Evolutionary conservation across 2,113 vertebrate genomes (phyloP), one percentile per base, ranked within the genome.

Genomic region (Carettochelys insculpta): DNA sequence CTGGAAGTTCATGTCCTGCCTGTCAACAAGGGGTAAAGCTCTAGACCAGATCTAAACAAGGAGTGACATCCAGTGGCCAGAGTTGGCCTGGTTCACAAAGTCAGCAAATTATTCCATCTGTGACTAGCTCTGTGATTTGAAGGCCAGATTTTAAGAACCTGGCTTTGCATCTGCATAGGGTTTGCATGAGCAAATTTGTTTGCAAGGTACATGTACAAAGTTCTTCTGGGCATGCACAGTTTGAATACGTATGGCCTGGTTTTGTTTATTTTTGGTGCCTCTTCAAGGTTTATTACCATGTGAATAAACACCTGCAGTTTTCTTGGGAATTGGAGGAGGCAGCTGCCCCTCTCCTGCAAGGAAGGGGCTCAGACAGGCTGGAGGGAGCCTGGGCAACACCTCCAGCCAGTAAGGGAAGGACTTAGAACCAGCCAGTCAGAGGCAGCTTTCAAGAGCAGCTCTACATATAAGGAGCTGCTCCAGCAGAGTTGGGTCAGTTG

Each of bases 51-150:
- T 90, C 85, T 29, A 90, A 68, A 89, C 82, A 83, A 92, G 91
- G 90, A 94, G 82, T 78, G 77, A 77, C 93, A 19, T 77, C 78
- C 96, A 61, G 54, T 87, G 51, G 51, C 68, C 96, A 95, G 95
- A 96, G 82, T 89, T 82, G 88, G 95, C 96, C 94, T 95, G 93
- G 93, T 94, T 92, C 80, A 76, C 87, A 77, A 45, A 41, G 91
- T 90, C 52, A 92, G 51, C 80, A 94, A 95, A 96, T 93, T 86
- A 71, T 91, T 95, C 91, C 92, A 94, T 78, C 87, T 89, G 86
- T 92, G 88, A 29, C 71, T 90, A 92, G 88, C 92, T 87, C 94
- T 95, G 81, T 78, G 31, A 17, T 6, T 34, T 61, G 56, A 14
- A 71, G n/a, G 88, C 85, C 80, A 84, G 88, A 83, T 94, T 92